These are phyloP conservation scores for Tetragnatha montana DNA, from an alignment of 2,888 invertebrate species.

Conservation along the genomic window DNA sequence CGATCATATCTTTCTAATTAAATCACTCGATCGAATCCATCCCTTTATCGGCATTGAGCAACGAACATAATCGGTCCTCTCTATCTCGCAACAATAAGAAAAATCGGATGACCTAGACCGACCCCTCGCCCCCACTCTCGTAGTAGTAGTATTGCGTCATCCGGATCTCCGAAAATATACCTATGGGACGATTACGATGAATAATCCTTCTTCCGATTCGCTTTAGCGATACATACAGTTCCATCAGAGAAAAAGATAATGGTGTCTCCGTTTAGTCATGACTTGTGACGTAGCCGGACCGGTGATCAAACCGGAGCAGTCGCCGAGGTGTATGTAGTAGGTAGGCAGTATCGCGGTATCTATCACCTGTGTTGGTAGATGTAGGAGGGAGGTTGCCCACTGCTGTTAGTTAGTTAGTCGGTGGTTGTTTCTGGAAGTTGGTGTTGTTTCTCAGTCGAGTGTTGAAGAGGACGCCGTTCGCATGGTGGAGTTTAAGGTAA, in stretches of 20 bases:
- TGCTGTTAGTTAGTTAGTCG: background rate
- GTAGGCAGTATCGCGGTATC: background rate
- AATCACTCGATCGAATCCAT: too few species aligned
- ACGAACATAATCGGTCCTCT: too few species aligned
- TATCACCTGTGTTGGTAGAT: conserved; percentile 8
- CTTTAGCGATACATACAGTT: background rate
- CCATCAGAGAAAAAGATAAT: background rate
- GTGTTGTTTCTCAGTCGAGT: background rate
- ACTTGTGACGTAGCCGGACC: background rate
- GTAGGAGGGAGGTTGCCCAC: conserved; percentile 1
- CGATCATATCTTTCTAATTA: too few species aligned
- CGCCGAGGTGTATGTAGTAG: background rate
- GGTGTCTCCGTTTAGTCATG: conserved; percentile 2
- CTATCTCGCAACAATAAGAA: too few species aligned
- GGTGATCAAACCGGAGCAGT: conserved; percentile 16
- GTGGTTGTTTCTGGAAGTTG: background rate
- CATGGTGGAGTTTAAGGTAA: conserved; percentile 17
- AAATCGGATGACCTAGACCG: too few species aligned
- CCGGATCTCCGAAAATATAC: too few species aligned
- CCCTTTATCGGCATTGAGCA: too few species aligned
- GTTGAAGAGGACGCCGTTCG: background rate
- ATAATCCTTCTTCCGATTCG: background rate
- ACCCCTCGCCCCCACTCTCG: too few species aligned
- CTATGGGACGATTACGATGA: background rate
- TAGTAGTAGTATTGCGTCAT: too few species aligned